phyloP scores from a whole-genome alignment of 2,888 invertebrate species.

The Troglohyphantes excavatus region DNA sequence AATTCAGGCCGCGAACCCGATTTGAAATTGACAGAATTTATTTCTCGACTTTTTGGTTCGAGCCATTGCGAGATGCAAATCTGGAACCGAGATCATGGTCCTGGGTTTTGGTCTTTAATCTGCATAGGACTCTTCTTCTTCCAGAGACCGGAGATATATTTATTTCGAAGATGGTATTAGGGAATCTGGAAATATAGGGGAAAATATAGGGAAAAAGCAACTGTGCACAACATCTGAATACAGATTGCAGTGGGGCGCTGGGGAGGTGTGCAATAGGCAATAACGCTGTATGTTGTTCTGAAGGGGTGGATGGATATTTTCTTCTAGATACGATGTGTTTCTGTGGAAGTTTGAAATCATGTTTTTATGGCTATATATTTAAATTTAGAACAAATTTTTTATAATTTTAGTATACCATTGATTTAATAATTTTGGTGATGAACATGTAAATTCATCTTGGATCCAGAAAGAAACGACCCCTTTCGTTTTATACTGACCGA shows the following conservation, averaged over 20 bases:
- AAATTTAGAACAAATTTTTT: no score
- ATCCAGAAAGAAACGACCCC: no score
- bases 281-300: background rate
- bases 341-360: background rate
- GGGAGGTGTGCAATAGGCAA: background rate
- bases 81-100: conserved; percentile 20
- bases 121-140: conserved; percentile 10
- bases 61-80: conserved; percentile 70
- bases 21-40: conserved; percentile 68
- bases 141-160: conserved; percentile 13
- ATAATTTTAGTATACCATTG: no score
- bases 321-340: background rate
- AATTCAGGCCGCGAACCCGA: conserved; percentile 61
- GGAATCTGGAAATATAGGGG: conserved; percentile 61
- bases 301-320: background rate
- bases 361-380: no score
- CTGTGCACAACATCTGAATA: conserved; percentile 52
- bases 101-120: conserved; percentile 51
- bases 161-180: conserved; percentile 48
- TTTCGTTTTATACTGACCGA: no score
- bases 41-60: conserved; percentile 30
- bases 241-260: conserved; percentile 32
- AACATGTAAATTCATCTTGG: no score
- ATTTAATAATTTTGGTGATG: no score
- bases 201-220: no score